Evolutionary conservation across 2,888 invertebrate species (phyloP), one percentile per base, ranked within the genome.

Genomic region (Calephelis perditalis): DNA sequence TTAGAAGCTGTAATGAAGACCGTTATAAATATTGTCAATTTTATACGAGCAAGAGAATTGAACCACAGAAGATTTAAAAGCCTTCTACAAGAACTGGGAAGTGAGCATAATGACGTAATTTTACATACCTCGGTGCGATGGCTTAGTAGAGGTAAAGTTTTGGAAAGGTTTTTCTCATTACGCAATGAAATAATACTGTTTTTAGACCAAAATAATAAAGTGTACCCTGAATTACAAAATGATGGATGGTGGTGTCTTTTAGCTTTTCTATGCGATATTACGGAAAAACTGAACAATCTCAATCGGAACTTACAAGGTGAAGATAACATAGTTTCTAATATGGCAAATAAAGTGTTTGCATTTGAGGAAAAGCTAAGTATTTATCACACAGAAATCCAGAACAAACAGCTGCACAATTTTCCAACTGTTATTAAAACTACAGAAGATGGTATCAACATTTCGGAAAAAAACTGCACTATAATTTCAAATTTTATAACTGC

Each of bases 301-400:
- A 67, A 67, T 63, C 60, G 62, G 44, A 46, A 57, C 35, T 65
- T 66, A 59, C 62, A 63, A 64, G 60, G 62, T 59, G 61, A 66
- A 60, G 15, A 65, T 59, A 60, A 3, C 2, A 46, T 46, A 12
- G 12, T 12, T 2, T 46, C 12, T 15, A 47, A 47, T 47, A 7
- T 15, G 47, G 47, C 15, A 47, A 47, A 47, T 8, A 47, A 47
- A 47, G 46, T 5, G 3, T 12, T n/a, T 46, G 6, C n/a, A 46
- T 46, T n/a, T n/a, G n/a, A 46, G 0, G 4, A n/a, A 46, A 63
- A 63, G 35, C 55, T 61, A 57, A 56, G 26, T 11, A 65, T 60
- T 46, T 64, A 60, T 59, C 40, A 46, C 36, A 47, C 55, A 60
- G 61, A 64, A 59, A 62, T 65, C 57, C 54, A 61, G 36, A 65